A percentile compares a stretch with the other conserved stretches of the same genome.
These are phyloP conservation scores for Oophaga pumilio DNA, from an alignment of 2,113 vertebrate species.

Conservation along the genomic window DNA sequence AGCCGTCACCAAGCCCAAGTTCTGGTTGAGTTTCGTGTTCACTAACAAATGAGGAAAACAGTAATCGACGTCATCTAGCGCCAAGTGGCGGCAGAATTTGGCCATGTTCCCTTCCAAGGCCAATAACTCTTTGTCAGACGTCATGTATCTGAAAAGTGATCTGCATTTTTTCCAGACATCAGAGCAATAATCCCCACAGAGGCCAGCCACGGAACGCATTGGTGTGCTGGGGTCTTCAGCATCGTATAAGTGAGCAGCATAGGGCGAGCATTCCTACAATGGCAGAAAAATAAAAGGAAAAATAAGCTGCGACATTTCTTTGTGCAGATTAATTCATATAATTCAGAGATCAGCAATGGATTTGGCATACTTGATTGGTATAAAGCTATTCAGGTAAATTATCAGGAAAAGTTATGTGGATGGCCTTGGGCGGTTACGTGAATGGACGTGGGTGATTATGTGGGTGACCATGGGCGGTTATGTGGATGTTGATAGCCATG, in stretches of 20 bases:
- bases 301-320: not conserved
- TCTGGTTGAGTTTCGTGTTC: slow-evolving; percentile 77
- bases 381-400: too few relatives aligned
- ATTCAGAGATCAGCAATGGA: not conserved
- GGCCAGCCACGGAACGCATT: slow-evolving; percentile 82
- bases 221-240: slow-evolving; percentile 88
- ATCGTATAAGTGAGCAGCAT: slow-evolving; percentile 91
- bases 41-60: slow-evolving; percentile 86
- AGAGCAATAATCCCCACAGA: slow-evolving; percentile 87
- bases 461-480: too few relatives aligned
- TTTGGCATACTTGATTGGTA: not conserved
- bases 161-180: slow-evolving; percentile 81
- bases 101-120: slow-evolving; percentile 71
- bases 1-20: slow-evolving; percentile 80
- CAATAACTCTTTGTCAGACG: slow-evolving; percentile 69
- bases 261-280: slow-evolving; percentile 90
- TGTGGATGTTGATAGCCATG: too few relatives aligned
- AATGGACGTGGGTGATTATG: too few relatives aligned
- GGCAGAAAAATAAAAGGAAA: slow-evolving; percentile 28
- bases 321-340: not conserved
- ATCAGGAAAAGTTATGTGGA: too few relatives aligned
- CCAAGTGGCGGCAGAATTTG: slow-evolving; percentile 78
- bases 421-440: too few relatives aligned
- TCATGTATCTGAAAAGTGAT: slow-evolving; percentile 74
- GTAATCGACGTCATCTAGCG: slow-evolving; percentile 86